phyloP scores from a whole-genome alignment of 2,888 invertebrate species.

The Dermolepida albohirtum region DNA sequence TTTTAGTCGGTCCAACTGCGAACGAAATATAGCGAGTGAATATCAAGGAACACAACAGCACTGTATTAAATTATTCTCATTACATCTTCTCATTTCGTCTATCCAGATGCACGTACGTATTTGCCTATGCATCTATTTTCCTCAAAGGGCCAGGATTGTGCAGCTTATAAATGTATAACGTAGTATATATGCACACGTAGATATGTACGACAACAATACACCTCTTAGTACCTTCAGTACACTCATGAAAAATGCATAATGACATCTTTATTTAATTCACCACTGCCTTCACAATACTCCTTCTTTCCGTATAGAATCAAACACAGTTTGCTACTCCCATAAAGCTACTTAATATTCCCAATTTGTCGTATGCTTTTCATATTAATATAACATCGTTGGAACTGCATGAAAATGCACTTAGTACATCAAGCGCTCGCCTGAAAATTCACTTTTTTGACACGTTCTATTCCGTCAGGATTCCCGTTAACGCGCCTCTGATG shows the following conservation, averaged over 20 bases:
- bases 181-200: too few species aligned
- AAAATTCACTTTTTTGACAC: slow-evolving; percentile 16
- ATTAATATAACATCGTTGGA: slow-evolving; percentile 44
- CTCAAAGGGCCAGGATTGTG: too few species aligned
- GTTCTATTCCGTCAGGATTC: neutral
- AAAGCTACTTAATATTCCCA: slow-evolving; percentile 45
- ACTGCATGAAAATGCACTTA: slow-evolving; percentile 43
- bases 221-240: too few species aligned
- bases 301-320: neutral
- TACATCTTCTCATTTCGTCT: too few species aligned
- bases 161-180: too few species aligned
- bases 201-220: too few species aligned
- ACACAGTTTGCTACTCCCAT: slow-evolving; percentile 18
- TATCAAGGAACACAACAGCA: too few species aligned
- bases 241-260: slow-evolving; percentile 26
- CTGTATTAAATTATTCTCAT: too few species aligned
- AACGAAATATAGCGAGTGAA: too few species aligned
- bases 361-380: slow-evolving; percentile 46
- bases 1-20: too few species aligned
- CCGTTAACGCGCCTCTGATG: slow-evolving; percentile 5
- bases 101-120: too few species aligned
- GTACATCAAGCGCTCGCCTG: slow-evolving; percentile 13
- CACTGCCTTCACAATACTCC: neutral
- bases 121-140: too few species aligned
- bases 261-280: slow-evolving; percentile 19